Evolutionary conservation across 1,140 invertebrate species (phyloP).

Genomic region (Leptestheria dahalacensis): DNA sequence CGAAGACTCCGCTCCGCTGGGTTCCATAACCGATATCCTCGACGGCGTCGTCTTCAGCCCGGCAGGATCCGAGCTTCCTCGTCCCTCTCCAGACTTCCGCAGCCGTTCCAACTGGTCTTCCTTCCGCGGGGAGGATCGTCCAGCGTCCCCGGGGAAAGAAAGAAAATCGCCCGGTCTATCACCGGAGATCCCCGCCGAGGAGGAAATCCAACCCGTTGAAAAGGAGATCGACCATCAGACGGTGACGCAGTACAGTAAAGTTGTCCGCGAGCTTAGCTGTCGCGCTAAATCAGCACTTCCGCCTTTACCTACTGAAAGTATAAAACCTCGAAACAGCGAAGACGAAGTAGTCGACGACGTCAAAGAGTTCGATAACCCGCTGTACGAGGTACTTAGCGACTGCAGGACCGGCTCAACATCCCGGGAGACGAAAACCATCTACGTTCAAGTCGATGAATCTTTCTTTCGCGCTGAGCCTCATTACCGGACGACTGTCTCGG

Average conservation of each 20-base stretch:
- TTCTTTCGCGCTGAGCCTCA: background rate
- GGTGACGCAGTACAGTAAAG: background rate
- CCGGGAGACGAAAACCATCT: background rate
- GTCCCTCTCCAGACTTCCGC: constrained; percentile 9
- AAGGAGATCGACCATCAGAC: no score
- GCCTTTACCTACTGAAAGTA: background rate
- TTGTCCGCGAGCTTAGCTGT: background rate
- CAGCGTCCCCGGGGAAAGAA: background rate
- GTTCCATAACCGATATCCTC: constrained; percentile 10
- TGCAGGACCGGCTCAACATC: background rate
- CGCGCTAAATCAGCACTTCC: background rate
- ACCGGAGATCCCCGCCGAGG: no score
- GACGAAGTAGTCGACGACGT: background rate
- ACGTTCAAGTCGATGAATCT: background rate
- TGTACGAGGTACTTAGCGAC: background rate
- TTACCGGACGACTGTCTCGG: background rate
- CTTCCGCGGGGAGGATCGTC: background rate
- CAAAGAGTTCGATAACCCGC: background rate
- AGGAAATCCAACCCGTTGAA: background rate
- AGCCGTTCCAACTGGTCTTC: constrained; percentile 2
- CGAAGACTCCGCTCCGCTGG: background rate
- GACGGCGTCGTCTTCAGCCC: constrained; percentile 13
- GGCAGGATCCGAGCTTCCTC: constrained; percentile 4
- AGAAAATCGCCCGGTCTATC: no score
- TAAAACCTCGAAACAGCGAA: background rate